Evolutionary conservation across 2,797 vertebrate species (phyloP).

Genomic region (Pantherophis vulpinus): DNA sequence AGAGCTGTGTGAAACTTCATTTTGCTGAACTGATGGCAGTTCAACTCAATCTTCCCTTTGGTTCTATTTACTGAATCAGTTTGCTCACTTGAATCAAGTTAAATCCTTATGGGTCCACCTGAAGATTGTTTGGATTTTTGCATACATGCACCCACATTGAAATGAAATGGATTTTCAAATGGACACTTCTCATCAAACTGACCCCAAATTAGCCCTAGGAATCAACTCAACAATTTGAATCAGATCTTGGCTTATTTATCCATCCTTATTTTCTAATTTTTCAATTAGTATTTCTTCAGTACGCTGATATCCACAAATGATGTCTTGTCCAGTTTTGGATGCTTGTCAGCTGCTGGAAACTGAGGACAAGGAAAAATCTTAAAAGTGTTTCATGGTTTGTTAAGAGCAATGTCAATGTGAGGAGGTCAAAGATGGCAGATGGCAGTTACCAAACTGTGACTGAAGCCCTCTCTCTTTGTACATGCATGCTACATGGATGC

Average conservation of each 20-base stretch:
- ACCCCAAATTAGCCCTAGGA: background rate
- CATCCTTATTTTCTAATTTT: background rate
- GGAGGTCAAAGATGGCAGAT: background rate
- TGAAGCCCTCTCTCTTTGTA: background rate
- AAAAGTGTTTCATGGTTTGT: background rate
- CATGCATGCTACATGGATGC: background rate
- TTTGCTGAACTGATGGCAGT: background rate
- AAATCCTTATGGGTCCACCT: background rate
- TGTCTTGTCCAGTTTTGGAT: background rate
- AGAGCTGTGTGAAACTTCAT: background rate
- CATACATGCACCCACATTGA: background rate
- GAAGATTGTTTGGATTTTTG: background rate
- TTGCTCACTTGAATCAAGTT: background rate
- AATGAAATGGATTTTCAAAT: background rate
- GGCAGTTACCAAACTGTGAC: background rate
- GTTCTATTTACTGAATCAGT: background rate
- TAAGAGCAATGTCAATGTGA: background rate
- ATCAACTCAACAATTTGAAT: background rate
- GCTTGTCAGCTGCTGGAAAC: background rate
- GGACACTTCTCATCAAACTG: background rate
- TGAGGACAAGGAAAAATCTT: background rate
- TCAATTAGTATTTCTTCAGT: background rate
- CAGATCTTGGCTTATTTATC: background rate
- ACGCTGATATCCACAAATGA: background rate
- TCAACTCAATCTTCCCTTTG: background rate